Conservation (phyloP, 2,888 invertebrate genomes). For the Coenonympha glycerion region DNA sequence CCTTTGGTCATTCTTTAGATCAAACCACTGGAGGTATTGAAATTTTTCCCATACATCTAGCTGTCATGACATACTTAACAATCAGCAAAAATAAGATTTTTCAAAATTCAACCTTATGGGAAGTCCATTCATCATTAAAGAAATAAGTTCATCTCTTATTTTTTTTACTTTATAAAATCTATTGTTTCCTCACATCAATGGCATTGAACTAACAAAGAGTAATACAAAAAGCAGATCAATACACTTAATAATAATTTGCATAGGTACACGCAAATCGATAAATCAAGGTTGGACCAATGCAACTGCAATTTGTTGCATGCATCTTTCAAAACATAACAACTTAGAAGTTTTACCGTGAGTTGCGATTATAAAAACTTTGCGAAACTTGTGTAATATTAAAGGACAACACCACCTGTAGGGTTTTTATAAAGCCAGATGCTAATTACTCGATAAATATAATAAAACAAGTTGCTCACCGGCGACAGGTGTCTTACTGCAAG, state of each 20-base stretch:
- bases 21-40: too few relatives aligned
- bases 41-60: too few relatives aligned
- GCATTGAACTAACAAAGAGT: conserved; percentile 16
- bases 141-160: too few relatives aligned
- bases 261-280: conserved; percentile 49
- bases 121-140: too few relatives aligned
- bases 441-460: conserved; percentile 9
- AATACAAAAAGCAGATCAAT: not conserved
- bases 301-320: conserved; percentile 44
- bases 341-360: not conserved
- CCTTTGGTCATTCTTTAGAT: too few relatives aligned
- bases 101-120: too few relatives aligned
- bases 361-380: not conserved
- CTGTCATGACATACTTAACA: too few relatives aligned
- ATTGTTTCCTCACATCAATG: conserved; percentile 1
- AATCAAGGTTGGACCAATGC: conserved; percentile 47
- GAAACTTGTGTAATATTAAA: not conserved
- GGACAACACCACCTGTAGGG: not conserved
- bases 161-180: not conserved
- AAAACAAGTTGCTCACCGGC: conserved; percentile 50
- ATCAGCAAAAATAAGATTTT: too few relatives aligned
- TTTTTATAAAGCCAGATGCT: not conserved
- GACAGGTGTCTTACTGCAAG: conserved; percentile 61
- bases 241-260: conserved; percentile 8
- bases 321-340: too few relatives aligned